Conservation (phyloP, 2,797 vertebrate genomes). For the Netta rufina region DNA sequence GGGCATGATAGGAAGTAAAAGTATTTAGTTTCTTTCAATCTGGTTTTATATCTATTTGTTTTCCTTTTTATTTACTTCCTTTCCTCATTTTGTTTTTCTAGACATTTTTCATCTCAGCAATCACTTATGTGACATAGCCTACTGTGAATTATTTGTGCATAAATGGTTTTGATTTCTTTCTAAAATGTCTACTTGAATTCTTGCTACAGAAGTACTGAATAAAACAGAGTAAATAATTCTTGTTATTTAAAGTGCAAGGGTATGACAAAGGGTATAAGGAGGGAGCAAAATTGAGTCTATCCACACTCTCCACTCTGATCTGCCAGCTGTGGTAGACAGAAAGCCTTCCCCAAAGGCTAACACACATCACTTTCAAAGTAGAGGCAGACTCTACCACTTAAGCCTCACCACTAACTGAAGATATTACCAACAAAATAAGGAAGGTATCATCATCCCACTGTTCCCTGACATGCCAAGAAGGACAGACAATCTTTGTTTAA, state of each 20-base stretch:
- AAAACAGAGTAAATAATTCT: background rate
- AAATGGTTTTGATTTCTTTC: background rate
- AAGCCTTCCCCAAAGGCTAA: background rate
- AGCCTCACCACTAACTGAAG: background rate
- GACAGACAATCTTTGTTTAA: background rate
- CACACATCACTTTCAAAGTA: background rate
- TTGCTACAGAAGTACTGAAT: background rate
- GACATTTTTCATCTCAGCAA: background rate
- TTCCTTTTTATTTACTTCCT: background rate
- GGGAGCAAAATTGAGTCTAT: background rate
- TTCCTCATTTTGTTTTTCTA: background rate
- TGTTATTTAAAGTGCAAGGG: background rate
- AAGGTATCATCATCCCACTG: background rate
- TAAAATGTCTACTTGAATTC: background rate
- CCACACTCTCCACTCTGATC: background rate
- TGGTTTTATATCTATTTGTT: background rate
- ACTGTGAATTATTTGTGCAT: background rate
- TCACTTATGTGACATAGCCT: background rate
- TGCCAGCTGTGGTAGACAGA: background rate
- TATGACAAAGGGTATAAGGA: background rate
- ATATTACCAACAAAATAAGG: background rate
- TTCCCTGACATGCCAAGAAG: background rate
- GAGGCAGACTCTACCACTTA: background rate
- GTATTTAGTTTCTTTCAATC: background rate
- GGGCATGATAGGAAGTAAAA: background rate